Evolutionary conservation across 2,888 invertebrate genomes (phyloP), one percentile per base, ranked within the genome.

Genomic region (Villa cingulata): DNA sequence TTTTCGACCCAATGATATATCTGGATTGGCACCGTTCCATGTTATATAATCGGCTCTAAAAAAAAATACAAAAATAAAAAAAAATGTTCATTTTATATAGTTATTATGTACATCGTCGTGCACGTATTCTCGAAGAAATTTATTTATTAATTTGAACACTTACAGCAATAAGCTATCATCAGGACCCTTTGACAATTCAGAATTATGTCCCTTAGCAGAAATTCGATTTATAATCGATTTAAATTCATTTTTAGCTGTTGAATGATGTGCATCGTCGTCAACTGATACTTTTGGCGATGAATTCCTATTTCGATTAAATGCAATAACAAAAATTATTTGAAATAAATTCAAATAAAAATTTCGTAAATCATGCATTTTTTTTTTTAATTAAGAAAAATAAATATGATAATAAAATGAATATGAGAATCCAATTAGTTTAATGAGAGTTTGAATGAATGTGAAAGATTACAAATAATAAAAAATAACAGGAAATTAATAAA

Each of bases 1-100:
- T 48, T 70, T 65, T n/a, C 70, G 64, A 1, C 77, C 78, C 23
- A 66, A 65, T 9, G 74, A 67, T 16, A 81, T 66, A 43, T 74
- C 74, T 0, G 80, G 77, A 65, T 87, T 82, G 0, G 86, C 81
- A 1, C 88, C 88, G 54, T 82, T 81, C 87, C 88, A 88, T 5
- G 86, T 80, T 43, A 86, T 75, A 61, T 89, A 89, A 60, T 88
- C 86, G 53, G 80, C 79, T 49, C 87, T 88, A 61, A 48, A 53
- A 54, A 34, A 4, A 14, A 45, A n/a, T n/a, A 43, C 14, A 42
- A 40, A 46, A 46, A 41, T 19, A 40, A 10, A 19, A 20, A 16
- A 39, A 17, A 16, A n/a, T n/a, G n/a, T n/a, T n/a, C n/a, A n/a
- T n/a, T n/a, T n/a, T n/a, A n/a, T n/a, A n/a, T n/a, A n/a, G n/a